A percentile compares a stretch with the other conserved stretches of the same genome.
phyloP scores from a whole-genome alignment of 2,113 vertebrate species.

The Rhagologus leucostigma region DNA sequence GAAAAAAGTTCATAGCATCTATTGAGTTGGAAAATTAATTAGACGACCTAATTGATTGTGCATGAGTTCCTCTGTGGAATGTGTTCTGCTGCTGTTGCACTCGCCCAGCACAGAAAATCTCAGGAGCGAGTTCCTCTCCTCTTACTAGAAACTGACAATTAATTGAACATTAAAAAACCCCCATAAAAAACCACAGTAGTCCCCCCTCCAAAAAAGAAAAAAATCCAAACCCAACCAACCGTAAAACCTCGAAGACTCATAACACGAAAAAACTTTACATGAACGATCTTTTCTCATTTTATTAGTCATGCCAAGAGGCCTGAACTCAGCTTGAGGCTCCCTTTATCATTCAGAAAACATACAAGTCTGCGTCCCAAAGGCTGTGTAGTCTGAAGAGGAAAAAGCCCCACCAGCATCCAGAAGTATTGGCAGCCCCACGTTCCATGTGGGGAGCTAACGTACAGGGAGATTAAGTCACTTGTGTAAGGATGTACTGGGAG shows the following conservation, averaged over 20 bases:
- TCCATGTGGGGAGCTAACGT: constrained; percentile 27
- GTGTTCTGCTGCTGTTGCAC: constrained; percentile 41
- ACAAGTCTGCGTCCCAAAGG: not conserved
- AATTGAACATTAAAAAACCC: not conserved
- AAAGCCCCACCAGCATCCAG: constrained; percentile 14
- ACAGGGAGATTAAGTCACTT: constrained; percentile 51
- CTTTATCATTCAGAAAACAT: not conserved
- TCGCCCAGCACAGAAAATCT: not conserved
- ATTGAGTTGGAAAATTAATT: constrained; percentile 73
- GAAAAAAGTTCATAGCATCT: constrained; percentile 41
- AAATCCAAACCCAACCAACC: too few species aligned
- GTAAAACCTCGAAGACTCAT: not conserved
- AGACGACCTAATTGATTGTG: constrained; percentile 67
- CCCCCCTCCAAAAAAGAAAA: not conserved
- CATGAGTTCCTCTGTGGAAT: constrained; percentile 70
- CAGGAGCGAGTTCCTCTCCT: not conserved
- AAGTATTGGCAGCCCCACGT: not conserved
- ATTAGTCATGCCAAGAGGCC: not conserved
- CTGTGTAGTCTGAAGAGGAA: constrained; percentile 24
- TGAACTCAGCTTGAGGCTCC: not conserved
- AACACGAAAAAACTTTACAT: not conserved
- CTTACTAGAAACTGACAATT: not conserved
- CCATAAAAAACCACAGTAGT: not conserved
- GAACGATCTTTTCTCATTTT: not conserved
- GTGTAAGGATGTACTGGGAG: constrained; percentile 12